These are phyloP conservation scores for Sicus ferrugineus DNA, from an alignment of 2,888 invertebrate genomes.

Conservation along the genomic window DNA sequence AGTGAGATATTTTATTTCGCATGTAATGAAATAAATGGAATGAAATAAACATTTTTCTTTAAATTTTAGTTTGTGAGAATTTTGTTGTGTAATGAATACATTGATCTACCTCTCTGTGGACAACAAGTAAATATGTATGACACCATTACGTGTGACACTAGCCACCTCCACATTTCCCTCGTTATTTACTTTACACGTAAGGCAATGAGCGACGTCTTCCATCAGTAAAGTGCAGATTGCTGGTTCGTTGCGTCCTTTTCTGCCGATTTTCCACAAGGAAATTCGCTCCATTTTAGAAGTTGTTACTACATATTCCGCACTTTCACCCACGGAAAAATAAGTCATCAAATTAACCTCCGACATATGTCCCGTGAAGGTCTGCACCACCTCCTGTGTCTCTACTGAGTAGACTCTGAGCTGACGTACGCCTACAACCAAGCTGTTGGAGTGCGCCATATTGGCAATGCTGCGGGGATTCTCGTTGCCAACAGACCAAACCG, in stretches of 20 bases:
- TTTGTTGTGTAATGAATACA: too few species aligned
- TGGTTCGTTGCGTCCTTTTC: constrained; percentile 64
- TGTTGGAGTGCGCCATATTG: constrained; percentile 55
- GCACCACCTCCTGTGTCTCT: constrained; percentile 68
- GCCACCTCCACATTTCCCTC: constrained; percentile 67
- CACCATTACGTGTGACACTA: constrained; percentile 76
- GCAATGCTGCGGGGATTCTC: constrained; percentile 65
- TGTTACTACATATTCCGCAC: constrained; percentile 56
- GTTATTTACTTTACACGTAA: constrained; percentile 66
- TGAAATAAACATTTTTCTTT: background rate
- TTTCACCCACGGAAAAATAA: constrained; percentile 49
- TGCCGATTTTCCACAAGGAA: constrained; percentile 61
- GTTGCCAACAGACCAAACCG: constrained; percentile 70
- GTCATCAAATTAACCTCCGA: constrained; percentile 67
- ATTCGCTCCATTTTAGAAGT: constrained; percentile 61
- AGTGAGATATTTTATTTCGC: too few species aligned
- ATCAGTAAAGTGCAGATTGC: constrained; percentile 71
- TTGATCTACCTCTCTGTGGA: constrained; percentile 72
- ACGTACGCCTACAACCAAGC: constrained; percentile 56
- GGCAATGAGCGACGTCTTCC: constrained; percentile 72
- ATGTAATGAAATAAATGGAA: background rate
- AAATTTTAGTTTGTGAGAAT: too few species aligned
- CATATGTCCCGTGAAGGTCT: constrained; percentile 73
- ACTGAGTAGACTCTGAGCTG: constrained; percentile 69
- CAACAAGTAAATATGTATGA: constrained; percentile 80